phyloP scores from a whole-genome alignment of 2,113 vertebrate genomes.

The Hylia prasina region DNA sequence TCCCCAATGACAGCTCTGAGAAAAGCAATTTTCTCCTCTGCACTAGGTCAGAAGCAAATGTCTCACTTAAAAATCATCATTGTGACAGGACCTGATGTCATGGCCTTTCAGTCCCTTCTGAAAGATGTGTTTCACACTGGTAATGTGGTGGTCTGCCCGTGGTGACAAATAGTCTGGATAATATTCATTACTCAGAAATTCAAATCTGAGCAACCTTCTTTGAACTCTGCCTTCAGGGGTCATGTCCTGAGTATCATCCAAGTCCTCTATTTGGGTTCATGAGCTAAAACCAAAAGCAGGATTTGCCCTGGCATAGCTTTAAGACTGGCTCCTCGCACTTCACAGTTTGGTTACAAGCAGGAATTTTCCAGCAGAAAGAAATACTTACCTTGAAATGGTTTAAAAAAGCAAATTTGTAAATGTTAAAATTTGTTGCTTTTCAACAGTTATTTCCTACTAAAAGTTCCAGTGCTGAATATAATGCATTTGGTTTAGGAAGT shows the following conservation, averaged over 20 bases:
- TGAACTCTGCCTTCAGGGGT: neutral
- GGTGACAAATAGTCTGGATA: neutral
- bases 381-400: neutral
- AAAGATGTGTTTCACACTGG: neutral
- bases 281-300: neutral
- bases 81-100: neutral
- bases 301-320: neutral
- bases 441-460: neutral
- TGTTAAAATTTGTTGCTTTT: neutral
- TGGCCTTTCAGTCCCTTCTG: neutral
- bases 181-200: neutral
- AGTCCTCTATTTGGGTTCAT: neutral
- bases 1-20: neutral
- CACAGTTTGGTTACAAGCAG: neutral
- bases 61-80: neutral
- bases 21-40: neutral
- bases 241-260: neutral
- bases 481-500: neutral
- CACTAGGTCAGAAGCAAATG: neutral
- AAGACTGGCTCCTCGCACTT: neutral
- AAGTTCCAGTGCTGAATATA: neutral
- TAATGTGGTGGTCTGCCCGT: neutral
- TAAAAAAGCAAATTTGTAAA: neutral
- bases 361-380: neutral
- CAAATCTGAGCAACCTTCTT: neutral